These are phyloP conservation scores for Eclectus roratus DNA, from an alignment of 2,113 vertebrate genomes.

Conservation along the genomic window DNA sequence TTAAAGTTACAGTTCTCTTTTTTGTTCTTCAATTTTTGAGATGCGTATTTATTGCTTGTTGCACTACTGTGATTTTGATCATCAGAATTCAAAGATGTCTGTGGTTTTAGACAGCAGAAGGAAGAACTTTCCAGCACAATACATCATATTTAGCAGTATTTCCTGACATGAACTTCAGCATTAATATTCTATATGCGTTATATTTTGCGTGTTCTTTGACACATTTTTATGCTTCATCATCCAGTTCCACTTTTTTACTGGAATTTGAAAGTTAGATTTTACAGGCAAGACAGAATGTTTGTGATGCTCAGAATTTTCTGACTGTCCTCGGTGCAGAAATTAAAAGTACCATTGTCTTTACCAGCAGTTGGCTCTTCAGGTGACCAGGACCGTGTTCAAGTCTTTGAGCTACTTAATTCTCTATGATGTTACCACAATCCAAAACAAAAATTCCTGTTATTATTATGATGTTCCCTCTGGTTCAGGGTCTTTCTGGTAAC, in stretches of 20 bases:
- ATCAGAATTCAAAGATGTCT: background rate
- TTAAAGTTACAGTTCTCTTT: background rate
- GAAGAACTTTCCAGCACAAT: background rate
- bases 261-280: background rate
- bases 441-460: background rate
- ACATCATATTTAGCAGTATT: background rate
- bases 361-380: background rate
- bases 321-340: background rate
- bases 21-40: background rate
- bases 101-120: background rate
- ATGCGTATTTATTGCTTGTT: background rate
- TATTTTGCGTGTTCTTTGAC: background rate
- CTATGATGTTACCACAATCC: background rate
- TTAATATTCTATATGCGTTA: background rate
- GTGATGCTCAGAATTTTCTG: background rate
- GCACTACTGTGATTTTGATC: background rate
- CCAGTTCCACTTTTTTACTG: background rate
- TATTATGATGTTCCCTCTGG: background rate
- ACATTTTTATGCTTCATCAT: background rate
- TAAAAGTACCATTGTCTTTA: background rate
- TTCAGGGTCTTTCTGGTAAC: background rate
- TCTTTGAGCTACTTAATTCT: background rate
- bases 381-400: background rate
- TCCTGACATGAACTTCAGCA: background rate
- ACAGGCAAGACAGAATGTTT: background rate